Base-by-base conservation (phyloP, 2,888 invertebrate genomes). In the Abrostola tripartita region DNA sequence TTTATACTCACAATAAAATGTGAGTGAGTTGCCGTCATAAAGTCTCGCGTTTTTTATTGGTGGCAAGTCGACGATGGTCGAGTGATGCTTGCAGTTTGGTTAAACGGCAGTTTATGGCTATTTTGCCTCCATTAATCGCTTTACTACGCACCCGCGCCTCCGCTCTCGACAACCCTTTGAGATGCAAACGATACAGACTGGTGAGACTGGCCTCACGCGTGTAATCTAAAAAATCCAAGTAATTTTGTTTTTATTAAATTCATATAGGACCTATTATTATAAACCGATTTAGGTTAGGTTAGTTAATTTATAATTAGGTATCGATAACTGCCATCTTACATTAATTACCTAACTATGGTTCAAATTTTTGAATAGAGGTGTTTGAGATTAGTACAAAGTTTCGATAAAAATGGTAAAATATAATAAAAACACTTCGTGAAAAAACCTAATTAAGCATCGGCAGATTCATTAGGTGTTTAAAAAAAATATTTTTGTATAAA, bases 1-100 rank as follows among this genome's bases (percentile, higher is more conserved):
- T 94, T 94, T 94, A 94, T 94, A 94, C 92, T 93, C 93, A 94
- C 94, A 94, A 94, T 94, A 94, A 94, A 94, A 94, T 92, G 94
- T 93, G 94, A 93, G 91, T 93, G 93, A 94, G 94, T 93, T 93
- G 93, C 93, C 93, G 92, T 94, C 94, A 94, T 94, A 94, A 94
- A 94, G 92, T 93, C 93, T 93, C 93, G 92, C 93, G 92, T 94
- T 94, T 94, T 94, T 94, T 94, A 94, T 94, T 93, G 91, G 92
- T 92, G 90, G 79, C 79, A 91, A 91, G 88, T 90, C 89, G 87
- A 85, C 87, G 90, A 90, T 91, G 92, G 91, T 86, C 90, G 90
- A 86, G 92, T 94, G 94, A 93, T 90, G 90, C 90, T 94, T 94
- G 94, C 94, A 94, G 94, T 94, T 94, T 92, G 93, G 94, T 94